Evolutionary conservation across 2,113 vertebrate species (phyloP).

Genomic region (Podarcis cretensis): DNA sequence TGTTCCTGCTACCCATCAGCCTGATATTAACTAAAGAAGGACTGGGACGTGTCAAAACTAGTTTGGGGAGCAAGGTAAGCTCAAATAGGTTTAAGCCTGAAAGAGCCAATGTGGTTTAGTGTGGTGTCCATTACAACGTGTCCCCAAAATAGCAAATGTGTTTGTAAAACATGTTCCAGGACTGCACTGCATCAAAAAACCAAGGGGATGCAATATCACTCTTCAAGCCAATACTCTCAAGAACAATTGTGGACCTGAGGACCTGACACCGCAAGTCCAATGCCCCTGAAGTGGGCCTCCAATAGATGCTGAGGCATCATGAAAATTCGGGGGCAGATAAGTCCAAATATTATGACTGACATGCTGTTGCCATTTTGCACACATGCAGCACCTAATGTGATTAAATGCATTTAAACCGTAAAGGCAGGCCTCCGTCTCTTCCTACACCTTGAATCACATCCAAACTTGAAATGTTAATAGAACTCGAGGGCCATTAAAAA

Average conservation of each 20-base stretch:
- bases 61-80: too few relatives aligned
- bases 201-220: not conserved
- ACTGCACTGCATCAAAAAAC: not conserved
- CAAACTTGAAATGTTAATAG: not conserved
- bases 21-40: too few relatives aligned
- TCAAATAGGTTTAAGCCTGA: too few relatives aligned
- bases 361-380: not conserved
- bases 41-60: too few relatives aligned
- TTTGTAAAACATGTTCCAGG: too few relatives aligned
- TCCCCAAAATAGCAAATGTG: too few relatives aligned
- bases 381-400: rapidly evolving
- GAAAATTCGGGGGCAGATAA: not conserved
- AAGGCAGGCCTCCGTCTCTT: not conserved
- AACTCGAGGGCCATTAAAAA: constrained; percentile 41
- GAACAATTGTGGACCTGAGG: not conserved
- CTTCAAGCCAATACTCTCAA: not conserved
- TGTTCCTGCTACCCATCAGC: too few relatives aligned
- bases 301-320: not conserved
- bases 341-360: not conserved
- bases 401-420: not conserved
- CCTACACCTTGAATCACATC: not conserved
- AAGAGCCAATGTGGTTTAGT: too few relatives aligned
- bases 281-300: not conserved
- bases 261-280: too few relatives aligned
- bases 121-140: too few relatives aligned